Conservation (phyloP, 1,140 invertebrate genomes). For the Rhizoglyphus robini region DNA sequence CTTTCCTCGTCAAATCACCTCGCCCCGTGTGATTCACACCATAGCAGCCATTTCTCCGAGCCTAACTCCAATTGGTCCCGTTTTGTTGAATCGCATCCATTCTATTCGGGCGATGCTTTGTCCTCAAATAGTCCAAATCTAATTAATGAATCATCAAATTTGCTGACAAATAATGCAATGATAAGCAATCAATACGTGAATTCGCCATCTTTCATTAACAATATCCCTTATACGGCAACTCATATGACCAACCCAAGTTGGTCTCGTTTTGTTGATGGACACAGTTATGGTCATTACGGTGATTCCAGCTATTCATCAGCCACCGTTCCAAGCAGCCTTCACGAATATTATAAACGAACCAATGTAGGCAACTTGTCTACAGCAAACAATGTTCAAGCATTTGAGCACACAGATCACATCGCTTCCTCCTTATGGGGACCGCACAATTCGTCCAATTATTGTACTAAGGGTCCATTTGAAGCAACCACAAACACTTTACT, state of each 20-base stretch:
- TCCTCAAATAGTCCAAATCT: background rate
- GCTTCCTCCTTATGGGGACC: background rate
- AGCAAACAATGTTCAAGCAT: background rate
- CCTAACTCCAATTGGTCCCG: background rate
- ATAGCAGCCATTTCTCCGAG: background rate
- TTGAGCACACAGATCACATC: background rate
- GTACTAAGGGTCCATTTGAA: background rate
- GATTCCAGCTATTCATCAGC: background rate
- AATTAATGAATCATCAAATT: background rate
- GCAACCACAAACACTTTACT: background rate
- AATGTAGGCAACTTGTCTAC: background rate
- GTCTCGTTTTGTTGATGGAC: constrained; percentile 1
- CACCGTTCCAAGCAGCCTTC: background rate
- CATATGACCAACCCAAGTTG: background rate
- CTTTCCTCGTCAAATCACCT: background rate
- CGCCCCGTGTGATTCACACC: background rate
- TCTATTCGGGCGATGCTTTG: background rate
- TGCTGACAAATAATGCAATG: background rate
- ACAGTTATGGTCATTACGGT: background rate
- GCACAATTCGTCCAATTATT: background rate
- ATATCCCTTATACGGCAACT: background rate
- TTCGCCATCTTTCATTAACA: background rate
- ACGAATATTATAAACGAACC: constrained; percentile 5
- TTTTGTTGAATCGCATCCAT: background rate
- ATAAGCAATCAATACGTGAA: background rate